Evolutionary conservation across 2,888 invertebrate genomes (phyloP).

Genomic region (Nyleta sp.): DNA sequence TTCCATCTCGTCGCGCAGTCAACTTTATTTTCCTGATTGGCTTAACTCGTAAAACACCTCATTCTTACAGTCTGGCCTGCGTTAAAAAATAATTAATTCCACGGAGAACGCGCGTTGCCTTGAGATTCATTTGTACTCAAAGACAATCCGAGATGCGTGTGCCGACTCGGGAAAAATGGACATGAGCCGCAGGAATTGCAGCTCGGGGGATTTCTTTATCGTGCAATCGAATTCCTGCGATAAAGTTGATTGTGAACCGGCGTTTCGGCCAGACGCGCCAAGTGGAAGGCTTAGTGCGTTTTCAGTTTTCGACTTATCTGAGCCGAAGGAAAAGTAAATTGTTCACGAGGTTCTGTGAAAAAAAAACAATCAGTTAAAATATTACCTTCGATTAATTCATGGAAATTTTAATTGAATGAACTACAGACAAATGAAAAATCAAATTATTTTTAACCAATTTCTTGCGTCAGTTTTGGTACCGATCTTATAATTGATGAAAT

Average conservation of each 20-base stretch:
- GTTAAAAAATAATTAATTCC: constrained; percentile 57
- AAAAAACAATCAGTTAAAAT: too few species aligned
- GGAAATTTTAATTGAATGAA: too few species aligned
- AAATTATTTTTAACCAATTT: too few species aligned
- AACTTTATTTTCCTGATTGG: constrained; percentile 51
- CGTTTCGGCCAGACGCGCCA: constrained; percentile 20
- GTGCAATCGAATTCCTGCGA: constrained; percentile 28
- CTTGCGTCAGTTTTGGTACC: too few species aligned
- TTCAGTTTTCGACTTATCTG: constrained; percentile 13
- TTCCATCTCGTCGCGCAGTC: constrained; percentile 25
- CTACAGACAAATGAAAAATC: too few species aligned
- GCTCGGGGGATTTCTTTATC: constrained; percentile 33
- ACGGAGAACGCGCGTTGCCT: constrained; percentile 35
- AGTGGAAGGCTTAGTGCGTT: constrained; percentile 14
- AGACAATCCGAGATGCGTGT: constrained; percentile 53
- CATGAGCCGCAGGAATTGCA: constrained; percentile 30
- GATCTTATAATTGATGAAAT: too few species aligned
- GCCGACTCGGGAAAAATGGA: constrained; percentile 46
- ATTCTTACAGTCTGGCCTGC: constrained; percentile 24
- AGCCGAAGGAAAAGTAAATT: not conserved
- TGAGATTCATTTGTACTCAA: constrained; percentile 56
- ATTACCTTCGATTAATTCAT: too few species aligned
- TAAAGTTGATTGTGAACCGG: constrained; percentile 20
- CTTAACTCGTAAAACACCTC: constrained; percentile 43
- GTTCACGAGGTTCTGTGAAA: too few species aligned